A percentile compares a stretch with the other conserved stretches of the same genome.
phyloP scores from a whole-genome alignment of 2,888 invertebrate species.

The Synanthedon andrenaeformis region DNA sequence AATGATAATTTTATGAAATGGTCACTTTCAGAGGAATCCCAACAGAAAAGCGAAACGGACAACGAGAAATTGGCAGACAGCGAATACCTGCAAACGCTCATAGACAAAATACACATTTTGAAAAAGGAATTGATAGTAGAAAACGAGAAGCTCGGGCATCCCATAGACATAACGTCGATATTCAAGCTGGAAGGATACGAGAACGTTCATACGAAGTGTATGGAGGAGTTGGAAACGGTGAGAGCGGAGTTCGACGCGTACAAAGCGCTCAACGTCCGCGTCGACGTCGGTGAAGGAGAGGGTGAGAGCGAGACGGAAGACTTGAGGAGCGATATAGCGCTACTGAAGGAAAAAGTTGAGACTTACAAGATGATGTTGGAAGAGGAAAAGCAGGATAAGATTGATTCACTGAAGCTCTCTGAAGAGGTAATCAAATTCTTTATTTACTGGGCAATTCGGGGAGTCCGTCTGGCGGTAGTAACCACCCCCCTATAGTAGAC shows the following conservation, averaged over 20 bases:
- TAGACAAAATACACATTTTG: slow-evolving; percentile 74
- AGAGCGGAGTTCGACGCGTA: slow-evolving; percentile 77
- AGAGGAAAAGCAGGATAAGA: slow-evolving; percentile 74
- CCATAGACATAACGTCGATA: slow-evolving; percentile 70
- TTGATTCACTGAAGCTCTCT: slow-evolving; percentile 68
- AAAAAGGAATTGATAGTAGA: slow-evolving; percentile 72
- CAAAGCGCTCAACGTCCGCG: slow-evolving; percentile 48
- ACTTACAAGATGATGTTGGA: slow-evolving; percentile 73
- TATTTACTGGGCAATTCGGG: neutral
- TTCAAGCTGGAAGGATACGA: slow-evolving; percentile 56
- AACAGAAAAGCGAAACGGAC: slow-evolving; percentile 51
- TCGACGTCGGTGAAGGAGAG: slow-evolving; percentile 15
- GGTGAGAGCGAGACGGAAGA: slow-evolving; percentile 40
- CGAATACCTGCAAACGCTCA: slow-evolving; percentile 67
- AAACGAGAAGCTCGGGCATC: slow-evolving; percentile 71
- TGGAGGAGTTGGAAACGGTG: slow-evolving; percentile 73
- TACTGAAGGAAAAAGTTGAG: slow-evolving; percentile 76
- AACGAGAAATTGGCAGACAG: slow-evolving; percentile 54
- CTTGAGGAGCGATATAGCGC: slow-evolving; percentile 72
- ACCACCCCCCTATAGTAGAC: neutral
- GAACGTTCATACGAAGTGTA: slow-evolving; percentile 68
- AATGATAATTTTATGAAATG: too few species aligned
- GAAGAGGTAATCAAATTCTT: slow-evolving; percentile 52
- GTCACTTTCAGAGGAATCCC: slow-evolving; percentile 9
- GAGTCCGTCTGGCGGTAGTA: neutral